These are phyloP conservation scores for Serilophus lunatus DNA, from an alignment of 2,113 vertebrate species.

Conservation along the genomic window DNA sequence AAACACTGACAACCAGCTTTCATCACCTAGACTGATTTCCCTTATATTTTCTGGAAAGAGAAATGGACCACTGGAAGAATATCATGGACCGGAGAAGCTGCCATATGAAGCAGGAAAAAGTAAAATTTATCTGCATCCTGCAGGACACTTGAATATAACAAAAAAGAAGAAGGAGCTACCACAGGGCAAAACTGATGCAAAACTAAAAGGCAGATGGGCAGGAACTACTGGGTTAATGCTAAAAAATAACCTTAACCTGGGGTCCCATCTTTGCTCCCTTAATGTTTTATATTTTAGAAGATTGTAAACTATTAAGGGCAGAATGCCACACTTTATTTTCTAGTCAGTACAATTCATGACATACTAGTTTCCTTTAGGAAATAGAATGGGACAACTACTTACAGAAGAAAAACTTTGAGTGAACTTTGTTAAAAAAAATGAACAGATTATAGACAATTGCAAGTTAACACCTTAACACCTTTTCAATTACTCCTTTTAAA, in stretches of 20 bases:
- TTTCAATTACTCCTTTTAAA: constrained; percentile 28
- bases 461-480: neutral
- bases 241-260: neutral
- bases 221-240: neutral
- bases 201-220: neutral
- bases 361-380: neutral
- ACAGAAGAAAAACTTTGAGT: neutral
- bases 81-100: neutral
- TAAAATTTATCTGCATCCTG: neutral
- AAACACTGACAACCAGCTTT: neutral
- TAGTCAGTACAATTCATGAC: neutral
- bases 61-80: neutral
- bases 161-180: neutral
- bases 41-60: neutral
- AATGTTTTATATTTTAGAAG: neutral
- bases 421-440: neutral
- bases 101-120: neutral
- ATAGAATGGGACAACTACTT: neutral
- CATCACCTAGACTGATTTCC: neutral
- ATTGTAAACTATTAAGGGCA: neutral
- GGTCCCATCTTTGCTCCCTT: neutral
- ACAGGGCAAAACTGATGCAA: neutral
- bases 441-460: neutral
- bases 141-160: neutral
- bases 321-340: neutral